Percentiles rank a stretch among this genome's conserved stretches.
Evolutionary conservation across 1,140 invertebrate genomes (phyloP).

Genomic region (Pectinophora gossypiella): DNA sequence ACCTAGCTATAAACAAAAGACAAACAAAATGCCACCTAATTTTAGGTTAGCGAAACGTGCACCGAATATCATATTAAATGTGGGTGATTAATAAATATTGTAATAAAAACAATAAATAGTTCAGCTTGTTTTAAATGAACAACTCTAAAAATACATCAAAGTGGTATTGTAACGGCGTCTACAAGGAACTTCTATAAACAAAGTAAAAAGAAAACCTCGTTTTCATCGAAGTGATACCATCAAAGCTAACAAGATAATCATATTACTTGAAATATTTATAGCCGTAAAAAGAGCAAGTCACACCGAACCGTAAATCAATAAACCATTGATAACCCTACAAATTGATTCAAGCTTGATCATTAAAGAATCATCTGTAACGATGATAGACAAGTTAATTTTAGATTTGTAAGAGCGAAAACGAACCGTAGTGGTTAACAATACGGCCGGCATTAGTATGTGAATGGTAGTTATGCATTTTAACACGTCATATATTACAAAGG

Average conservation of each 20-base stretch:
- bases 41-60: too few relatives aligned
- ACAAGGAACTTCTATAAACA: too few relatives aligned
- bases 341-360: slow-evolving; percentile 61
- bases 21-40: too few relatives aligned
- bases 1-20: too few relatives aligned
- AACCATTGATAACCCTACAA: slow-evolving; percentile 54
- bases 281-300: slow-evolving; percentile 62
- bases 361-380: slow-evolving; percentile 67
- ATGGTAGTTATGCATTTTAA: slow-evolving; percentile 38
- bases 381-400: slow-evolving; percentile 63
- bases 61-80: too few relatives aligned
- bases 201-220: too few relatives aligned
- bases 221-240: background rate
- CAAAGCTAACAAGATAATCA: slow-evolving; percentile 48
- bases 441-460: slow-evolving; percentile 24
- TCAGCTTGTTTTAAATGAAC: too few relatives aligned
- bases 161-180: too few relatives aligned
- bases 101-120: too few relatives aligned
- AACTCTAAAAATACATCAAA: too few relatives aligned
- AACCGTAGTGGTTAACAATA: slow-evolving; percentile 26
- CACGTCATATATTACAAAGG: slow-evolving; percentile 53
- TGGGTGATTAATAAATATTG: too few relatives aligned
- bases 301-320: slow-evolving; percentile 65
- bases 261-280: slow-evolving; percentile 23
- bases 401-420: slow-evolving; percentile 18